Base-by-base conservation (phyloP, 2,797 vertebrate genomes). In the Sternotherus odoratus region DNA sequence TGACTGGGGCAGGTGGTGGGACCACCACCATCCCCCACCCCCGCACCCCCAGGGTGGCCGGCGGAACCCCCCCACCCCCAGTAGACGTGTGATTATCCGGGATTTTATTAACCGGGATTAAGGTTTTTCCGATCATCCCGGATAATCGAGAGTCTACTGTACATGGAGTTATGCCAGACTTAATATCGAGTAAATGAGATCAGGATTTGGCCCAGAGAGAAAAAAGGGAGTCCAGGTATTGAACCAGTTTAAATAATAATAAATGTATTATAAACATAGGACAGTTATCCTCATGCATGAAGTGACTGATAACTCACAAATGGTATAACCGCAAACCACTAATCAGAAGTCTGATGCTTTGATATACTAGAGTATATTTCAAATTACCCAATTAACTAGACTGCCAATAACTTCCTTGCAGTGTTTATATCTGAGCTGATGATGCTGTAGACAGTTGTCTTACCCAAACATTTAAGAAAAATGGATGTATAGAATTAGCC, bases 281-380 rank as follows among this genome's bases (percentile, higher is more conserved):
- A 90, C 82, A 49, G 92, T 92, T 82, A 94, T 93, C 90, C 87
- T 89, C 23, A 39, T 74, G 49, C 89, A 86, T 36, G 81, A 84
- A 77, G 85, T 79, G 56, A 86, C 86, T 94, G 95, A 90, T 93
- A 93, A 90, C 78, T 92, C 78, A 95, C 88, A 90, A 96, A 89
- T 80, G 79, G 80, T 77, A 1, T 84, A 91, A 83, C 79, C 72
- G 43, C 57, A 90, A 79, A 54, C 87, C 93, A 94, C 95, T 95
- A 96, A 95, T 96, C 96, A 96, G 89, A 21, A 54, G 87, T 97
- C 95, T 88, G 26, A 85, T 95, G 94, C 89, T 89, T 94, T 96
- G 79, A 92, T 60, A 89, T 95, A 83, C 86, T 95, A 92, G 46
- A 82, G 77, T 82, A 90, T 95, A 90, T 94, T 96, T 57, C 85